Conservation (phyloP, 2,113 vertebrate genomes). For the Odocoileus hemionus region DNA sequence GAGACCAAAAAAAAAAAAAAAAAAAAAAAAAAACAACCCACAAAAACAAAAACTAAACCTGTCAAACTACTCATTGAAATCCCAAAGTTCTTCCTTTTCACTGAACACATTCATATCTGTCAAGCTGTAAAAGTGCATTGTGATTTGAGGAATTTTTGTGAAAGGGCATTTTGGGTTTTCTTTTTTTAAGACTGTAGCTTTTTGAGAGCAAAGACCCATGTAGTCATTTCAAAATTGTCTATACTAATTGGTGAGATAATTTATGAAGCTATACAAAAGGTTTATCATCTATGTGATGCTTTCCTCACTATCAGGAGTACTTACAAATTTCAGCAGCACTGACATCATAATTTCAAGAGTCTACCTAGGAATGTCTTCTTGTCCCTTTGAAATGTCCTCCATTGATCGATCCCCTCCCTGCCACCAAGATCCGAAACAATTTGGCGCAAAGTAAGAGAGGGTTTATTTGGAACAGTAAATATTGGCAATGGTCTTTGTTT, state of each 20-base stretch:
- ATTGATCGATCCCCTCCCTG: not conserved
- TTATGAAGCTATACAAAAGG: not conserved
- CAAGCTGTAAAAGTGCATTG: not conserved
- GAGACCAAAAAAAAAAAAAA: not conserved
- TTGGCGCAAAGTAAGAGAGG: not conserved
- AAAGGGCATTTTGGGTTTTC: conserved; percentile 11
- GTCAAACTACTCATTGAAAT: not conserved
- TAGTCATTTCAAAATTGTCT: not conserved
- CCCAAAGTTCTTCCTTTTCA: not conserved
- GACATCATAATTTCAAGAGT: conserved; percentile 2
- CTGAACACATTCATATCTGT: not conserved
- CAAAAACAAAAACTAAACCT: not conserved
- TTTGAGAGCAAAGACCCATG: not conserved
- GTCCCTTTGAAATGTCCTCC: not conserved
- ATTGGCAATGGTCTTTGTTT: not conserved
- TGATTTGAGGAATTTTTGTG: not conserved
- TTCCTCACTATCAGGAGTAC: not conserved
- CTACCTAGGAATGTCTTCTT: not conserved
- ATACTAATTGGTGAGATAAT: not conserved
- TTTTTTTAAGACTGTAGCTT: not conserved
- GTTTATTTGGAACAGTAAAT: not conserved
- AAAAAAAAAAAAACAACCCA: not conserved
- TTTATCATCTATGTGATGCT: not conserved
- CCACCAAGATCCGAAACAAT: not conserved
- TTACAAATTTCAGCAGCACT: not conserved